Evolutionary conservation across 2,888 invertebrate species (phyloP), one percentile per base, ranked within the genome.

Genomic region (Lutraria lutraria): DNA sequence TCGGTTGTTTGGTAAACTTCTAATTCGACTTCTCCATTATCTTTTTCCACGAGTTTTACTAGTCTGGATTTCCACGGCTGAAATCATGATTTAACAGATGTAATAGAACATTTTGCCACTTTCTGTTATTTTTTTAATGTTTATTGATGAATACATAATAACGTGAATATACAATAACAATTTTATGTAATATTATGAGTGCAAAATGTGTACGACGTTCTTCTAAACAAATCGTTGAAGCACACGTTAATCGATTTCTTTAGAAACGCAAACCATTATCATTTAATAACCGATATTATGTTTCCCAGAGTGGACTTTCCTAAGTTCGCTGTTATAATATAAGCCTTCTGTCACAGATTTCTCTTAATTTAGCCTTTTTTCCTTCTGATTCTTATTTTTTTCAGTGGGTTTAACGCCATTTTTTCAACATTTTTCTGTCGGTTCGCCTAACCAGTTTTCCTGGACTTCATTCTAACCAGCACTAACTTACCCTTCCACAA

Each of bases 21-120:
- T 8, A 91, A 56, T 52, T 86, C 86, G 8, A 72, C 31, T 13
- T 52, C 60, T 10, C 83, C 83, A 31, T 79, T 81, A 25, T 91
- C 88, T 13, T 43, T 81, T n/a, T 93, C 92, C 15, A 94, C 94
- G 6, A 95, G 90, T 15, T 94, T 93, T 10, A 94, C 92, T 92
- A 93, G 94, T 80, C 94, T 91, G 10, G 91, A 91, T 68, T 92
- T 93, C 95, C 95, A 95, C 19, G 94, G 89, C 95, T 95, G 93
- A 53, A 93, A 90, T 60, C 3, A 29, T n/a, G 31, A 15, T 13
- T 29, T 72, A 2, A 29, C n/a, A 72, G 6, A 2, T 56, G 56
- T 19, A 12, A 56, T 56, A 56, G 19, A 43, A 43, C 8, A 43
- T 43, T 2, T 43, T 4, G 43, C 43, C 43, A 43, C 43, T 43